Conservation (phyloP, 1,140 invertebrate genomes). For the Luehdorfia chinensis region DNA sequence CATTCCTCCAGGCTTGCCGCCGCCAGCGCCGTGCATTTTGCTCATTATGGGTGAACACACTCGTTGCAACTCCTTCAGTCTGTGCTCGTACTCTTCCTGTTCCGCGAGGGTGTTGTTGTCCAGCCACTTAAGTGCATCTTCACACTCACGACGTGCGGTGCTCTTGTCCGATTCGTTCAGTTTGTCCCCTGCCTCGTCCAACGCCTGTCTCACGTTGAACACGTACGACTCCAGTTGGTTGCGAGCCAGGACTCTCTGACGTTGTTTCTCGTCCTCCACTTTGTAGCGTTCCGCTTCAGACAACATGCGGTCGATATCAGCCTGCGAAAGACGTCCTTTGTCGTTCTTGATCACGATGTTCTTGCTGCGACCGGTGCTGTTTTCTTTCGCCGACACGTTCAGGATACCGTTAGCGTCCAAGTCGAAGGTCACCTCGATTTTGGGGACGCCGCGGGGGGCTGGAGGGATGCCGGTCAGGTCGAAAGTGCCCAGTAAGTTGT, state of each 20-base stretch:
- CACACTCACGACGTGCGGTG: conserved; percentile 78
- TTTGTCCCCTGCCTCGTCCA: conserved; percentile 68
- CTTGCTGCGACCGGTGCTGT: conserved; percentile 85
- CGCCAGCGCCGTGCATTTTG: conserved; percentile 82
- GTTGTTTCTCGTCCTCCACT: conserved; percentile 83
- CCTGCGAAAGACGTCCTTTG: conserved; percentile 92
- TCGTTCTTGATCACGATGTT: conserved; percentile 94
- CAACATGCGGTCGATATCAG: conserved; percentile 95
- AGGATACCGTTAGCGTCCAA: conserved; percentile 85
- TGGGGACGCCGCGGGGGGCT: conserved; percentile 85
- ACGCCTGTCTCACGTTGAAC: conserved; percentile 86
- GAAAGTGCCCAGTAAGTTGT: conserved; percentile 85
- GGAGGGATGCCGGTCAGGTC: conserved; percentile 87
- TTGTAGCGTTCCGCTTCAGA: conserved; percentile 84
- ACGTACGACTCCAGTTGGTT: conserved; percentile 91
- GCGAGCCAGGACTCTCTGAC: conserved; percentile 82
- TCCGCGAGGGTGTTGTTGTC: conserved; percentile 84
- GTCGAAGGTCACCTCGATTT: conserved; percentile 83
- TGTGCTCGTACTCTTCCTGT: conserved; percentile 90
- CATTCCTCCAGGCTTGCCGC: conserved; percentile 21
- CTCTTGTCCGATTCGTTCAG: conserved; percentile 80
- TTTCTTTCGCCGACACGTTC: conserved; percentile 79
- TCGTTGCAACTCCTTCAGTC: conserved; percentile 84
- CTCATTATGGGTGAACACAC: conserved; percentile 86
- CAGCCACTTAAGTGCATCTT: conserved; percentile 78